Evolutionary conservation across 2,888 invertebrate genomes (phyloP).

Genomic region (Sericinus montela): DNA sequence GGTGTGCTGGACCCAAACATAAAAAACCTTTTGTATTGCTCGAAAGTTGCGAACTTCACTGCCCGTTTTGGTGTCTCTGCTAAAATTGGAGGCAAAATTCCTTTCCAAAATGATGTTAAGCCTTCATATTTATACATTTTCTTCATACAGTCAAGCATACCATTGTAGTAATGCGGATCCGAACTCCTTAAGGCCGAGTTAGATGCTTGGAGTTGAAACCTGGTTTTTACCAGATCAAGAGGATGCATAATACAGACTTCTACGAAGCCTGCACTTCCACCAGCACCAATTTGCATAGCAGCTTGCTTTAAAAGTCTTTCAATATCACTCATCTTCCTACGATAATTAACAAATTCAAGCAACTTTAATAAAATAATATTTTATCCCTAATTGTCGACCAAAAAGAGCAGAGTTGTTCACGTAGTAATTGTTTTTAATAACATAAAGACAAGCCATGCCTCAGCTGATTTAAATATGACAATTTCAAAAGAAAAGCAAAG

Average conservation of each 20-base stretch:
- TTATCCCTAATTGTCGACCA: constrained; percentile 20
- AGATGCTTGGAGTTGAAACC: constrained; percentile 72
- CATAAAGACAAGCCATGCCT: too few species aligned
- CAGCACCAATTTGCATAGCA: constrained; percentile 90
- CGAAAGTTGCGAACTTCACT: constrained; percentile 96
- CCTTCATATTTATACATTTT: constrained; percentile 95
- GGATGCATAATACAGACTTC: constrained; percentile 99
- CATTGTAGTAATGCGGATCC: constrained; percentile 84
- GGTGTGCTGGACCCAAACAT: constrained; percentile 87
- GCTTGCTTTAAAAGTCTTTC: constrained; percentile 82
- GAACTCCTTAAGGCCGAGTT: constrained; percentile 36
- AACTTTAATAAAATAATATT: constrained; percentile 18
- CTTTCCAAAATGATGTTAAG: constrained; percentile 92
- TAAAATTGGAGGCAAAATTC: constrained; percentile 94
- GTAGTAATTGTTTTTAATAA: too few species aligned
- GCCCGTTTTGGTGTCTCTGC: constrained; percentile 97
- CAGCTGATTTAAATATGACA: too few species aligned
- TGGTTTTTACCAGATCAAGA: constrained; percentile 94
- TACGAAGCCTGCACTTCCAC: constrained; percentile 95
- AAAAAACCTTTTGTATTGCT: constrained; percentile 93
- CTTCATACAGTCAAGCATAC: constrained; percentile 90
- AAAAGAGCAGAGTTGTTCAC: too few species aligned
- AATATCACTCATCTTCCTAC: constrained; percentile 55
- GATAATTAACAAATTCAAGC: constrained; percentile 5
- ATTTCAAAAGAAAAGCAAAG: too few species aligned